Conservation (phyloP, 2,113 vertebrate species). For the Poecile atricapillus region DNA sequence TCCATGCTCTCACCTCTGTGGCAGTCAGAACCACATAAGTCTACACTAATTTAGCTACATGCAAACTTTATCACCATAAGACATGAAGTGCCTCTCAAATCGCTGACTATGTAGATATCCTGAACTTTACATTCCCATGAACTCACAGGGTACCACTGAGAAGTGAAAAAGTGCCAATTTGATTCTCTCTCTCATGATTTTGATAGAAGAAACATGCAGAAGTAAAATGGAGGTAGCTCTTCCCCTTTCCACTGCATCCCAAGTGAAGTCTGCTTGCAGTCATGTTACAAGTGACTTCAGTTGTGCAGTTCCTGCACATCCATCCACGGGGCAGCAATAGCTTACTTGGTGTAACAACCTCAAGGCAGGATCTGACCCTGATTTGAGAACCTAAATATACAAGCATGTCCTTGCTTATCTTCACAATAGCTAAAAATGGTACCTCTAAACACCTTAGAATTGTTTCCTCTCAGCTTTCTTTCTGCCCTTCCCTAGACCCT, state of each 20-base stretch:
- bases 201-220: neutral
- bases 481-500: neutral
- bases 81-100: rapidly evolving
- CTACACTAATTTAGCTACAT: neutral
- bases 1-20: neutral
- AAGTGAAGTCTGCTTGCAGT: neutral
- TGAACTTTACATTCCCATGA: neutral
- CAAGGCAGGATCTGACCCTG: neutral
- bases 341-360: neutral
- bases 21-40: neutral
- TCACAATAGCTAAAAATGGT: neutral
- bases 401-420: neutral
- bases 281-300: neutral
- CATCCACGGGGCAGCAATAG: neutral
- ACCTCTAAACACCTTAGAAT: neutral
- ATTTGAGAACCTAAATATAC: neutral
- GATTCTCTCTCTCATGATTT: neutral
- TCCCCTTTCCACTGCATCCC: neutral
- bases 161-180: constrained; percentile 2
- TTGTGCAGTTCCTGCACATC: neutral
- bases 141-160: neutral
- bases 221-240: neutral
- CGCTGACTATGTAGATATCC: neutral
- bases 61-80: neutral
- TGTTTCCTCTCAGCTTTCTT: neutral